Evolutionary conservation across 2,888 invertebrate genomes (phyloP).

Genomic region (Habroteleia sp.): DNA sequence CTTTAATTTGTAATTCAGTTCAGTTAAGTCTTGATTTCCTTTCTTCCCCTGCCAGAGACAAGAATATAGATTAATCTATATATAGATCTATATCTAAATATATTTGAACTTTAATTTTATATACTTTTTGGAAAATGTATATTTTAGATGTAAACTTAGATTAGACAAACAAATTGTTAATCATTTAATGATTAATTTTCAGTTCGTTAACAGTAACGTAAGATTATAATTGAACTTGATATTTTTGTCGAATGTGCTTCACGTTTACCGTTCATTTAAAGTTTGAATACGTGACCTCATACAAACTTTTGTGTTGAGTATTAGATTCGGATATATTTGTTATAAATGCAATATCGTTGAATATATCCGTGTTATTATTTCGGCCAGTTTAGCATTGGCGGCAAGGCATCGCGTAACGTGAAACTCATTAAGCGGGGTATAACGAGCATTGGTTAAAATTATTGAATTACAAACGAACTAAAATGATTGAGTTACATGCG

Average conservation of each 20-base stretch:
- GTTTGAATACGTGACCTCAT: background rate
- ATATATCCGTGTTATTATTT: slow-evolving; percentile 49
- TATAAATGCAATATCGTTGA: slow-evolving; percentile 32
- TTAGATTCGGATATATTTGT: slow-evolving; percentile 32
- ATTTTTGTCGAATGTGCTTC: background rate
- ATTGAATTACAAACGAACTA: slow-evolving; percentile 76
- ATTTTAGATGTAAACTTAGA: no score
- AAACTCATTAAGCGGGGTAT: slow-evolving; percentile 78
- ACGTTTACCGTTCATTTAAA: slow-evolving; percentile 6
- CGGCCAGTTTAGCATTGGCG: slow-evolving; percentile 41
- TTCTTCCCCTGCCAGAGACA: no score
- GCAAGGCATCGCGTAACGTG: slow-evolving; percentile 72
- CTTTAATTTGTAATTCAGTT: no score
- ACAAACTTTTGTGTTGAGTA: background rate
- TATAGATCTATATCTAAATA: no score
- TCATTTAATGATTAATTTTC: no score
- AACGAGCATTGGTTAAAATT: slow-evolving; percentile 77
- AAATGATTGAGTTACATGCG: slow-evolving; percentile 75
- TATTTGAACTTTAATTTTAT: no score
- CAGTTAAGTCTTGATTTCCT: no score
- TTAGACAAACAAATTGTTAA: no score
- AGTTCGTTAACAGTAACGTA: no score
- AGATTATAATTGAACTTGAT: background rate
- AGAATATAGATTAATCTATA: no score
- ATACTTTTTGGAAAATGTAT: no score